These are phyloP conservation scores for Galaxea fascicularis DNA, from an alignment of 92 coral and sea anemone genomes.

Conservation along the genomic window DNA sequence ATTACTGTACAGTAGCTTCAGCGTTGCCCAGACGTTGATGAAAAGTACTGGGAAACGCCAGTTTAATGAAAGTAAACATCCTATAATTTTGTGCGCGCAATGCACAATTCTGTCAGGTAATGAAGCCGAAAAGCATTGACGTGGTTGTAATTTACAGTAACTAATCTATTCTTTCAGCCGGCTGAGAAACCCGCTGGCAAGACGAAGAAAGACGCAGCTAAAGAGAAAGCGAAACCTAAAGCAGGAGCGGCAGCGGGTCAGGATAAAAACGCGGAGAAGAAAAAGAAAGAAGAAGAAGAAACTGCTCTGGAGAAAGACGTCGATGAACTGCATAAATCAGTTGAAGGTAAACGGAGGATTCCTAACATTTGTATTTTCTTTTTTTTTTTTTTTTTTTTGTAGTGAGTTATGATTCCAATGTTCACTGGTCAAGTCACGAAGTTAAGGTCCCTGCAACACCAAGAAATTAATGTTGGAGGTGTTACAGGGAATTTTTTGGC, in stretches of 20 bases:
- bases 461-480: no score
- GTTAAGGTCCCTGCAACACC: no score
- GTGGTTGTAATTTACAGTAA: no score
- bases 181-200: slow-evolving; percentile 32
- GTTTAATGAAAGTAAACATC: no score
- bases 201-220: slow-evolving; percentile 35
- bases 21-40: no score
- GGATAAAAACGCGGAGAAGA: slow-evolving; percentile 40
- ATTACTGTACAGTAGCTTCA: background rate
- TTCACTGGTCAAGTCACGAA: no score
- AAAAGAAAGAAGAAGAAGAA: slow-evolving; percentile 65
- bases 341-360: slow-evolving; percentile 12
- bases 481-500: no score
- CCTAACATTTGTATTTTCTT: background rate
- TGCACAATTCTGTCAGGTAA: background rate
- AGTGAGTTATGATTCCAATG: background rate
- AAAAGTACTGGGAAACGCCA: background rate
- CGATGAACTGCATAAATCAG: slow-evolving; percentile 43
- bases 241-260: slow-evolving; percentile 11
- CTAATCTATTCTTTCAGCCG: background rate
- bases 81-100: no score
- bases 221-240: slow-evolving; percentile 31
- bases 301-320: slow-evolving; percentile 65
- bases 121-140: background rate
- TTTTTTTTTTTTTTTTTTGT: background rate